Conservation (phyloP, 2,888 invertebrate genomes). For the Netelia inedita region DNA sequence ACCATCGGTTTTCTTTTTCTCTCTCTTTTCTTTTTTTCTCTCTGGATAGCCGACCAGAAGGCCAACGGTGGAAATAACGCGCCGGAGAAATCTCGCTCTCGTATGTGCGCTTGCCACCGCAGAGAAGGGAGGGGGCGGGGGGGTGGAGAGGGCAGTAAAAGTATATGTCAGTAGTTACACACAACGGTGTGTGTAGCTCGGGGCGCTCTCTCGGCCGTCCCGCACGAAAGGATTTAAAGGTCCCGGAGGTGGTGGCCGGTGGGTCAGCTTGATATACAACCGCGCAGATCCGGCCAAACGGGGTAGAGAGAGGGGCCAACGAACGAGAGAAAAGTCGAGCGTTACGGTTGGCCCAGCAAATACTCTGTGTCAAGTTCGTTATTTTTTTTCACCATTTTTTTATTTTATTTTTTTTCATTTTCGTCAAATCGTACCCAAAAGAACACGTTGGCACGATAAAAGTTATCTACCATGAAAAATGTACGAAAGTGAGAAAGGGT, state of each 20-base stretch:
- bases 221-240: slow-evolving; percentile 70
- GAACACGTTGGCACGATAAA: slow-evolving; percentile 34
- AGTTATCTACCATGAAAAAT: slow-evolving; percentile 28
- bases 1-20: neutral
- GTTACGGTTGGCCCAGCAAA: slow-evolving; percentile 35
- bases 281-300: slow-evolving; percentile 56
- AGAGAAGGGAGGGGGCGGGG: neutral
- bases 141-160: neutral
- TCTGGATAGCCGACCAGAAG: neutral
- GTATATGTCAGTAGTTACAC: neutral
- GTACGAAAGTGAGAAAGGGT: neutral
- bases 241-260: slow-evolving; percentile 68
- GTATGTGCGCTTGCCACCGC: neutral
- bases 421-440: slow-evolving; percentile 22
- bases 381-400: slow-evolving; percentile 27
- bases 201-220: slow-evolving; percentile 51
- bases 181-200: slow-evolving; percentile 15
- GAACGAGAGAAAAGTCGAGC: slow-evolving; percentile 43
- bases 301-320: slow-evolving; percentile 10
- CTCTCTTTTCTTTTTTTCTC: neutral
- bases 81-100: slow-evolving; percentile 36
- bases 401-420: slow-evolving; percentile 2
- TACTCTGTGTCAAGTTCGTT: slow-evolving; percentile 45
- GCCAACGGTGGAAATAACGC: slow-evolving; percentile 35
- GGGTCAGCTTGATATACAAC: slow-evolving; percentile 67